Base-by-base conservation (phyloP, 2,797 vertebrate species). In the Loriculus beryllinus region DNA sequence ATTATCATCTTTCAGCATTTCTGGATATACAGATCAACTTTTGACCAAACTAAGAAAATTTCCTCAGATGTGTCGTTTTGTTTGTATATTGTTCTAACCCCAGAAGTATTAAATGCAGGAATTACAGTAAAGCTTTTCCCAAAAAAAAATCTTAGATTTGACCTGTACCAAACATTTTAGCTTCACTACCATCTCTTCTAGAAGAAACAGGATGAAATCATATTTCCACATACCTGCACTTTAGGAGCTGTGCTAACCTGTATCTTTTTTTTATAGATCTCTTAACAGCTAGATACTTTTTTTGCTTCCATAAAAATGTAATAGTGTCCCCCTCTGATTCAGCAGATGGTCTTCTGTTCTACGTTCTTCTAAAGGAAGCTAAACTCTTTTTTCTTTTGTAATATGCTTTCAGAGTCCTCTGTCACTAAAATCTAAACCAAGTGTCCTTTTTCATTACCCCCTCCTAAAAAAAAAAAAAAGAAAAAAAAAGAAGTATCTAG, bases 231-330 rank as follows among this genome's bases (percentile, higher is more conserved):
- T 78, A 92, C n/a, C 70, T 90, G 80, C 29, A 75, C 77, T 93
- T 96, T 60, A 94, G 93, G 64, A 89, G 64, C 71, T 91, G 75
- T 80, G 78, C 69, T 90, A 93, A 92, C 89, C 85, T 82, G 77
- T 77, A 92, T 79, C 49, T 62, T 72, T 92, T 85, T 93, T 68
- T 93, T 93, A 94, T 70, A 78, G 80, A 33, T 90, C 67, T 91
- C 87, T 87, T 89, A 96, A 90, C 86, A 94, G 80, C 37, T 95
- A 92, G 83, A 92, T 90, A 86, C 86, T 86, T 92, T 51, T 90
- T 82, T 76, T 79, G 65, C 79, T 87, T 77, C 91, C 68, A 85
- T 89, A 93, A 95, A 93, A 94, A 86, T 28, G n/a, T 81, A 95
- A 91, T 13, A 85, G 76, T 28, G 92, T 57, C 87, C 65, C n/a